Base-by-base conservation (phyloP, 2,797 vertebrate genomes). In the Centropyge bicolor region DNA sequence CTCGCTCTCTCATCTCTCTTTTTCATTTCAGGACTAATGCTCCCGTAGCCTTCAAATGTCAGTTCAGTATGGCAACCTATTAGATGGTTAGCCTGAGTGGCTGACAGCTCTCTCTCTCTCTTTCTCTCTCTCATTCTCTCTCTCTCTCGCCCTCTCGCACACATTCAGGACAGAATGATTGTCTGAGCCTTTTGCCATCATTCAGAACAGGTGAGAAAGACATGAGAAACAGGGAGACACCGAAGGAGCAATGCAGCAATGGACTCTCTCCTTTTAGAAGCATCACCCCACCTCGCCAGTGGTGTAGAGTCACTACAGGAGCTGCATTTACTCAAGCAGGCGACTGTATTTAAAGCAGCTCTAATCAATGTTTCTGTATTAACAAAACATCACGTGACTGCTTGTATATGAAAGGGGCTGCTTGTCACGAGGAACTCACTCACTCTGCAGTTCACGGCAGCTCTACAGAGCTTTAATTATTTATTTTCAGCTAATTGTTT, bases 21-120 rank as follows among this genome's bases (percentile, higher is more conserved):
- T 91, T 89, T 88, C 87, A 87, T 90, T 91, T 92, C 83, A 77
- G 85, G 87, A 90, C 87, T 88, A 91, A 93, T 89, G 86, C 90
- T 87, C 78, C 87, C 38, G 35, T 85, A 89, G 88, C 89, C 91
- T 92, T 93, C 88, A 92, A 88, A 93, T 92, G 93, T 91, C 92
- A 92, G 88, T 82, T 87, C 85, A 88, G 89, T 85, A 88, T 78
- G 85, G 90, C 87, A 86, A 86, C 85, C 90, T 89, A 89, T 94
- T 92, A 91, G 91, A 90, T 81, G 91, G 87, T 93, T 92, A 91
- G 90, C 78, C 82, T 49, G 89, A 90, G 90, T 76, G 82, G 80
- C 85, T 93, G 89, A 93, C 92, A 92, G 88, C 86, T 85, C 85
- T 78, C 80, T 78, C 73, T 24, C 83, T 70, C 76, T 49, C 71